Conservation (phyloP, 2,797 vertebrate genomes). For the Manis javanica region DNA sequence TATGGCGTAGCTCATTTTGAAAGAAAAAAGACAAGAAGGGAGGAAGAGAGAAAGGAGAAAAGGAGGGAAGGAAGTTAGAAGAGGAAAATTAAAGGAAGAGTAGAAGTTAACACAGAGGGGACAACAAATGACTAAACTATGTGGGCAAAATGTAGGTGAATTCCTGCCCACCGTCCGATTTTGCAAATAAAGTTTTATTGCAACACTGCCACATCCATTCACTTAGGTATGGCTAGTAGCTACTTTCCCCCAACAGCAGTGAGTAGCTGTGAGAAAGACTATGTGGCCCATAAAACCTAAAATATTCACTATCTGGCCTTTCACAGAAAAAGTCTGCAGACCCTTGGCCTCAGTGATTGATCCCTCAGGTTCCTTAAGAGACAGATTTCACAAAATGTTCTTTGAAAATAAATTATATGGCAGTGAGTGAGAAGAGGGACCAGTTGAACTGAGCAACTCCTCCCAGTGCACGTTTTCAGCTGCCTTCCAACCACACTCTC, state of each 20-base stretch:
- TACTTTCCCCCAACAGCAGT: not conserved
- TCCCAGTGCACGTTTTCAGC: fast-evolving
- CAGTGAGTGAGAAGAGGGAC: fast-evolving
- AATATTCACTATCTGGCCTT: not conserved
- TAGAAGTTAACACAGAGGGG: not conserved
- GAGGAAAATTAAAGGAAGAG: not conserved
- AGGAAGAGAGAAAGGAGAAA: not conserved
- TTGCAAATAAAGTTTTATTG: not conserved
- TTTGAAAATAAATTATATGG: not conserved
- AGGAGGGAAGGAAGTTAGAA: not conserved
- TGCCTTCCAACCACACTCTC: fast-evolving
- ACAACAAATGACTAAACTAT: not conserved
- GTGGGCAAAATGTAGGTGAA: not conserved
- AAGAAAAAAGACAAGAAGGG: not conserved
- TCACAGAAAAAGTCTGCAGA: not conserved
- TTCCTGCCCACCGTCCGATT: not conserved
- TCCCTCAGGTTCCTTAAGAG: not conserved
- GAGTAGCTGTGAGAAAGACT: too few relatives aligned
- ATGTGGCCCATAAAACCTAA: not conserved
- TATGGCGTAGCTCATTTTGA: fast-evolving
- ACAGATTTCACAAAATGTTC: not conserved
- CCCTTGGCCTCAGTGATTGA: not conserved
- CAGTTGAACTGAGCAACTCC: fast-evolving
- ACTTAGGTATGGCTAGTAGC: not conserved
- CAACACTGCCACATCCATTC: not conserved